phyloP scores from a whole-genome alignment of 2,113 vertebrate genomes.

The Podocnemis expansa region DNA sequence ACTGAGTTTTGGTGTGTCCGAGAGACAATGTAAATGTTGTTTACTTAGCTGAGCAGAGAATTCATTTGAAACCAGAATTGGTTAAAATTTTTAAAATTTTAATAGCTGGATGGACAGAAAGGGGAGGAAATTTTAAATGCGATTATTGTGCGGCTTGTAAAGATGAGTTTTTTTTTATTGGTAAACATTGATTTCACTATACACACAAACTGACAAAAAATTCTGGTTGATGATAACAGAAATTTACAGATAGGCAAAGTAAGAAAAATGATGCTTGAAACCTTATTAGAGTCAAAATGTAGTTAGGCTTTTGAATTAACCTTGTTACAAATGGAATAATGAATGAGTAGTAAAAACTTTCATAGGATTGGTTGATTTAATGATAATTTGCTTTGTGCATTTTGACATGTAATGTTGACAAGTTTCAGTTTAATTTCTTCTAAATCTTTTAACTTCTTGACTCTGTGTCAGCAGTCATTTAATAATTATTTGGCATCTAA shows the following conservation, averaged over 20 bases:
- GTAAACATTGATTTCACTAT: not conserved
- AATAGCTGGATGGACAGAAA: not conserved
- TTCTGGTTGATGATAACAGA: not conserved
- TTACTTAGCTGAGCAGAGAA: not conserved
- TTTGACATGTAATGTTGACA: not conserved
- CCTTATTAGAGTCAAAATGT: not conserved
- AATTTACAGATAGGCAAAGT: not conserved
- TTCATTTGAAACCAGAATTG: not conserved
- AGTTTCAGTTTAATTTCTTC: not conserved
- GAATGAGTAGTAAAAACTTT: not conserved
- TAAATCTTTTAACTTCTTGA: not conserved
- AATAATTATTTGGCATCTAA: not conserved
- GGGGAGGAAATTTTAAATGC: not conserved
- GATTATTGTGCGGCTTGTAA: not conserved
- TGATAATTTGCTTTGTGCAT: not conserved
- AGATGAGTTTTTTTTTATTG: not conserved
- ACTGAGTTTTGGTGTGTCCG: not conserved
- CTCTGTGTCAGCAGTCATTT: not conserved
- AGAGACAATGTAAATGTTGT: not conserved
- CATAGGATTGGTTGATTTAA: not conserved
- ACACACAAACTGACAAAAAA: not conserved
- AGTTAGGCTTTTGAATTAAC: not conserved
- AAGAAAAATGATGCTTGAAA: not conserved
- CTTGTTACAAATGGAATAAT: not conserved
- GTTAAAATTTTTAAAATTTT: not conserved